Evolutionary conservation across 1,140 invertebrate genomes (phyloP), one percentile per base, ranked within the genome.

Genomic region (Conus ventricosus): DNA sequence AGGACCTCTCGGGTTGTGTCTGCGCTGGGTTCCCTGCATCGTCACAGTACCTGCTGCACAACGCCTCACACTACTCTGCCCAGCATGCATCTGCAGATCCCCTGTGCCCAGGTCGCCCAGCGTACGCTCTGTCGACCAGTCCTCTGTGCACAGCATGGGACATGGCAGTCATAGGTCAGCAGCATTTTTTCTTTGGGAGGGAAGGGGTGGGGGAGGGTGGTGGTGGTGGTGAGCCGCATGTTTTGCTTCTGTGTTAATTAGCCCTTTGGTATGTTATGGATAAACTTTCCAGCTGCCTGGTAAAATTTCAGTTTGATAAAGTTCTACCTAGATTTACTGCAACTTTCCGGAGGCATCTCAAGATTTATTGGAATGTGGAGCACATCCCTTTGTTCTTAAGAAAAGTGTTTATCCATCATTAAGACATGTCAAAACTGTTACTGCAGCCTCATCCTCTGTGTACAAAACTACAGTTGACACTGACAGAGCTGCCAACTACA

Each of bases 21-120:
- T 83, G 91, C 92, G 81, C 92, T 92, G 17, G 91, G 90, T 87
- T 89, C 90, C 55, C 85, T 88, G 85, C 88, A 85, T 27, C 90
- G 87, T 89, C 90, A 88, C 13, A 84, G 88, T 88, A 88, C 53
- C 53, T 2, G 20, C 75, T 71, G 82, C 87, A 67, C 82, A 90
- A 39, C 88, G 76, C 10, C 76, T 75, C 17, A 53, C 51, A 10
- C 39, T 54, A 67, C 76, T 25, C 51, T 5, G 23, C 10, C 5
- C 78, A 25, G 27, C 83, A 23, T 25, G 4, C 27, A 71, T 25
- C 8, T n/a, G 25, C 39, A 5, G 63, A 25, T n/a, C 27, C 57
- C 17, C 8, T 51, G 27, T 17, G 25, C 17, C 71, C 3, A 15
- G 23, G 51, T 85, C 63, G 4, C 84, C 71, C 23, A 55, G 84